Percentiles rank a stretch among this genome's conserved stretches.
phyloP scores from a whole-genome alignment of 2,113 vertebrate species.

The Ciconia stormi region DNA sequence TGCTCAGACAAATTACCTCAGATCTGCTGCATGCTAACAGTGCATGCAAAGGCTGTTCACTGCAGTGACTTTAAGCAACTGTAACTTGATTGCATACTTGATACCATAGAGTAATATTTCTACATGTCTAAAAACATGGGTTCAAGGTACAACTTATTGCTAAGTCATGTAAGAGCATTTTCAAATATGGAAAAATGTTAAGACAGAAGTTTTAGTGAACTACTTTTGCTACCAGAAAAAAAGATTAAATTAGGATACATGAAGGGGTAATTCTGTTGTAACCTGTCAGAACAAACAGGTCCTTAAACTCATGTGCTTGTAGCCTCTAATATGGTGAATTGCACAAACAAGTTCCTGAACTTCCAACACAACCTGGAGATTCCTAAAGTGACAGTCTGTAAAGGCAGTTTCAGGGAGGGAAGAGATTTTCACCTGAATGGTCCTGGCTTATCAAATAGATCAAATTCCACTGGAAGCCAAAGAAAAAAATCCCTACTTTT shows the following conservation, averaged over 20 bases:
- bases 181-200: not conserved
- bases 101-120: not conserved
- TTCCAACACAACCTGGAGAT: not conserved
- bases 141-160: not conserved
- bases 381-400: not conserved
- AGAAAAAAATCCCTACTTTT: not conserved
- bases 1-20: fast-evolving
- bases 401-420: not conserved
- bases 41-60: too few species aligned
- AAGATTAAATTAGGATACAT: not conserved
- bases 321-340: not conserved
- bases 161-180: not conserved
- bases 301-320: not conserved
- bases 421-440: not conserved
- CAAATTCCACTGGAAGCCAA: not conserved
- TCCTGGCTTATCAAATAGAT: not conserved
- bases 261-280: not conserved
- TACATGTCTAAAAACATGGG: not conserved
- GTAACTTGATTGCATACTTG: not conserved
- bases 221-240: not conserved
- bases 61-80: not conserved
- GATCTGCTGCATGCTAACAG: not conserved
- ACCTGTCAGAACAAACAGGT: not conserved
- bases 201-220: not conserved
- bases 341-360: not conserved